Evolutionary conservation across 2,113 vertebrate genomes (phyloP), one percentile per base, ranked within the genome.

Genomic region (Pleuronectes platessa): DNA sequence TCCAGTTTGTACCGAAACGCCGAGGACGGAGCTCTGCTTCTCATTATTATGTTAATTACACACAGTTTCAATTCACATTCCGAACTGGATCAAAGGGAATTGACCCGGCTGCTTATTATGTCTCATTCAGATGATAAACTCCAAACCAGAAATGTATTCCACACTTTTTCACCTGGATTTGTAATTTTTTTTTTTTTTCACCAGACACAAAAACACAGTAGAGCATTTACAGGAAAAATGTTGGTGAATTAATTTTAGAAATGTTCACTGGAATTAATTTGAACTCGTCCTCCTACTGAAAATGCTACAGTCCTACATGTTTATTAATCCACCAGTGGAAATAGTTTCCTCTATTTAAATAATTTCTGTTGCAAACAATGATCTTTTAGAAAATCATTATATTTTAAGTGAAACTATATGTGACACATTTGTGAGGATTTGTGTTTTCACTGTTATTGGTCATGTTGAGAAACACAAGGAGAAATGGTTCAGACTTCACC

Each of bases 11-110:
- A 15, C 23, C 61, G 63, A 53, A 73, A 54, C 67, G 18, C 56
- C 27, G 61, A 12, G 23, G 51, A 54, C 2, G 31, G 20, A 24
- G 26, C 35, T 42, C 56, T 26, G 61, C 69, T 37, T 5, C 61
- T 79, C 64, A 70, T 79, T 73, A 76, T 76, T 61, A 82, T 79
- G 76, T 56, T 79, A 79, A 86, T 81, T 27, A 31, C 62, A 70
- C 53, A 24, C 60, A 53, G 17, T 73, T 51, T 66, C 21, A 66
- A 12, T 68, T 61, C 64, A 27, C 71, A 14, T 86, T 75, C 80
- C 53, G 61, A 56, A 17, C 42, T n/a, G 59, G 72, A 79, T 87
- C 67, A 83, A 49, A 80, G 72, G 27, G 66, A 72, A 40, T 0
- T 77, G 80, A 85, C 78, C 74, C 61, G 9, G 67, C 69, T 27